Percentiles rank a stretch among this genome's conserved stretches.
phyloP scores from a whole-genome alignment of 2,797 vertebrate species.

The Amniataba percoides region DNA sequence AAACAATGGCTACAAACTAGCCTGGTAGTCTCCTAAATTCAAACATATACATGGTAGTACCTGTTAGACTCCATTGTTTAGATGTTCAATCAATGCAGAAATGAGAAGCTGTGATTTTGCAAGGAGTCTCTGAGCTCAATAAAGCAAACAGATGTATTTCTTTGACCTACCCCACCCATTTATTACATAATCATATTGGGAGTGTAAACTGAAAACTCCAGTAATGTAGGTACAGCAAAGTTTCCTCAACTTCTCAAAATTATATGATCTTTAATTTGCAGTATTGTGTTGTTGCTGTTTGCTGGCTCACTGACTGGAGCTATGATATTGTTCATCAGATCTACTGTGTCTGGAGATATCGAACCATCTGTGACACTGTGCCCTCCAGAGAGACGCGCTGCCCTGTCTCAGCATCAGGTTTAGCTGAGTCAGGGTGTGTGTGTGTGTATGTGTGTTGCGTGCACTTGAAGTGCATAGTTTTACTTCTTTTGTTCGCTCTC shows the following conservation, averaged over 20 bases:
- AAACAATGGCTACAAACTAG: background rate
- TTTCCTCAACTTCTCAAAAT: background rate
- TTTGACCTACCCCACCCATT: background rate
- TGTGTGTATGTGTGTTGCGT: conserved; percentile 13
- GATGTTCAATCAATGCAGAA: background rate
- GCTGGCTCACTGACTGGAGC: background rate
- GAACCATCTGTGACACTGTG: conserved; percentile 24
- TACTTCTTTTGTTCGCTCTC: conserved; percentile 25
- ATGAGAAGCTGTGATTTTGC: background rate
- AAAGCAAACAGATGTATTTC: background rate
- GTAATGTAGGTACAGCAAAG: background rate
- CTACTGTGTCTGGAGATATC: conserved; percentile 2
- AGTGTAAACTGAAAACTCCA: background rate
- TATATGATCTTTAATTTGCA: conserved; percentile 2
- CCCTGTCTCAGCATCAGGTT: conserved; percentile 42
- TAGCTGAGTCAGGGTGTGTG: conserved; percentile 49
- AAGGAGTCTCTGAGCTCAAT: background rate
- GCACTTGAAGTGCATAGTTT: background rate
- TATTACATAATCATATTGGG: background rate
- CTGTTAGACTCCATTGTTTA: background rate
- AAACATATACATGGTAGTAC: background rate
- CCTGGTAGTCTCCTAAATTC: background rate
- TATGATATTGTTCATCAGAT: background rate
- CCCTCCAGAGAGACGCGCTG: conserved; percentile 26
- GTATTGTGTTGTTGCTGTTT: background rate